Evolutionary conservation across 1,140 invertebrate genomes (phyloP), one percentile per base, ranked within the genome.

Genomic region (Calosoma granatense): DNA sequence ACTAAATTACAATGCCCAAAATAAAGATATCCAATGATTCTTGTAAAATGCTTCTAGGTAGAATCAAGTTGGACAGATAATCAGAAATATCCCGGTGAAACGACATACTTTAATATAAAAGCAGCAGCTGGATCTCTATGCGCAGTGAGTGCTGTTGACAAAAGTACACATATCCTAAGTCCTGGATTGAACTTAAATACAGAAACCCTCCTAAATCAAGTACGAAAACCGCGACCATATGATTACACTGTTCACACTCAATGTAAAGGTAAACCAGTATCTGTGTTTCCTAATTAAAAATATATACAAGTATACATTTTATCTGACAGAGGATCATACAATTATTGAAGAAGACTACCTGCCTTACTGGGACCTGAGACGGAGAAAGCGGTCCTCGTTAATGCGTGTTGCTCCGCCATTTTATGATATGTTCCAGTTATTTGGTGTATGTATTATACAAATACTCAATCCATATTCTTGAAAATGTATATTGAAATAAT

Each of bases 91-190:
- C 82, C 83, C 0, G 82, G 81, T 1, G 71, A 67, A 1, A 58
- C 68, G 1, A 75, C 76, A 2, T 70, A 68, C 4, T 64, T 83
- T 3, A 67, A 72, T 19, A 60, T 85, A 0, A 71, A 76, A 57
- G 76, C 81, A 1, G 68, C 71, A 0, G 74, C 78, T 0, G 71
- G 71, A 26, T 82, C 81, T 0, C 60, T 82, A 0, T 85, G 83
- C 63, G 78, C 77, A 19, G 61, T 84, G 14, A 79, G 80, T 1
- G 76, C 76, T 0, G 73, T 83, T 0, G 83, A 85, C 66, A 78
- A 78, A 59, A 79, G 81, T 47, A 76, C 78, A 0, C 72, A 71
- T 47, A 75, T 82, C 53, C 64, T 82, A 22, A 70, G 60, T 17
- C 56, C 55, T 26, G 47, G 30, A 9, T 53, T 59, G 54, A 58